Conservation (phyloP, 2,888 invertebrate genomes). For the Plemyria rubiginata region DNA sequence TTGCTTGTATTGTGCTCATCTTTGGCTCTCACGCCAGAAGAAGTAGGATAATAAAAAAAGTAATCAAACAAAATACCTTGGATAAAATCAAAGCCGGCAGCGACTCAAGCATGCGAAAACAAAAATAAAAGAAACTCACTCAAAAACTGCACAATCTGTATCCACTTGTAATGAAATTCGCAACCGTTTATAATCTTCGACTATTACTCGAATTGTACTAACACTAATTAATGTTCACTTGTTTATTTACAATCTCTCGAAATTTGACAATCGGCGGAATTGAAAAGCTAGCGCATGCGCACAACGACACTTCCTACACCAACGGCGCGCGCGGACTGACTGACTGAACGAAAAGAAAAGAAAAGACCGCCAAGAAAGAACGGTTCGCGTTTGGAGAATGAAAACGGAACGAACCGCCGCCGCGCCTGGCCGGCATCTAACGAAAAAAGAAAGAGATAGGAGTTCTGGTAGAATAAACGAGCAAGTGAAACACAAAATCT, state of each 20-base stretch:
- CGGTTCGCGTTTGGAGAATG: slow-evolving; percentile 7
- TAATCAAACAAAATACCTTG: slow-evolving; percentile 47
- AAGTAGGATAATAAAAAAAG: slow-evolving; percentile 31
- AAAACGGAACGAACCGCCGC: slow-evolving; percentile 23
- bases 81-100: slow-evolving; percentile 63
- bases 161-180: slow-evolving; percentile 39
- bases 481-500: slow-evolving; percentile 20
- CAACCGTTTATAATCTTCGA: slow-evolving; percentile 23
- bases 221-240: slow-evolving; percentile 48
- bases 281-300: slow-evolving; percentile 67
- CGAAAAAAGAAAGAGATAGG: slow-evolving; percentile 22
- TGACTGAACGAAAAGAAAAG: slow-evolving; percentile 44
- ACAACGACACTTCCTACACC: slow-evolving; percentile 49
- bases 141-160: slow-evolving; percentile 61
- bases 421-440: slow-evolving; percentile 1
- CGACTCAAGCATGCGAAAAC: slow-evolving; percentile 68
- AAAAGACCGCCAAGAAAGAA: not conserved
- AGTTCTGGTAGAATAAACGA: slow-evolving; percentile 6
- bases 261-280: slow-evolving; percentile 64
- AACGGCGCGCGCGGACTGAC: slow-evolving; percentile 70
- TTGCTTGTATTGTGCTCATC: slow-evolving; percentile 3
- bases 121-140: slow-evolving; percentile 69
- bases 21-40: slow-evolving; percentile 14
- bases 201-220: slow-evolving; percentile 39
- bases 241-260: slow-evolving; percentile 57